phyloP scores from a whole-genome alignment of 2,888 invertebrate species.

The Epinotia bilunana region DNA sequence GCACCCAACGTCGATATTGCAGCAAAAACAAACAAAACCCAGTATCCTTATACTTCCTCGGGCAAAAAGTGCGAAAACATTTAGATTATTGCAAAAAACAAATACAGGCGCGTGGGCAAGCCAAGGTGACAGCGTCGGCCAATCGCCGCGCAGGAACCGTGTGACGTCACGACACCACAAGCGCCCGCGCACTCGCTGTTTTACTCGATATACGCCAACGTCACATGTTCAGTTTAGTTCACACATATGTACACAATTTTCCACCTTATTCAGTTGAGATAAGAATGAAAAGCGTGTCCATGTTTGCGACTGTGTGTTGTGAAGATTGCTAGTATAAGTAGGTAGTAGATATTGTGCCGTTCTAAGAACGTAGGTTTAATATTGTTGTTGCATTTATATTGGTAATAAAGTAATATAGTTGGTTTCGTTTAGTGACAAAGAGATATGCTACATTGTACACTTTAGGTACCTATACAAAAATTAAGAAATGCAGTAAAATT shows the following conservation, averaged over 20 bases:
- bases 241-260: neutral
- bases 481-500: no score
- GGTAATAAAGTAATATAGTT: neutral
- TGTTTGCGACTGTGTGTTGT: neutral
- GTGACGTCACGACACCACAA: conserved; percentile 35
- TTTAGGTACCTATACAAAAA: no score
- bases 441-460: no score
- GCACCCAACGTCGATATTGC: neutral
- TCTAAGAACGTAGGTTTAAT: neutral
- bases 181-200: conserved; percentile 41
- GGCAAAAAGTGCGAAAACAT: conserved; percentile 38
- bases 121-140: conserved; percentile 45
- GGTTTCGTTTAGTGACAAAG: no score
- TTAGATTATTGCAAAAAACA: conserved; percentile 36
- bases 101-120: conserved; percentile 47
- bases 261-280: neutral
- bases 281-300: neutral
- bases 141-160: conserved; percentile 31
- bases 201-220: conserved; percentile 1
- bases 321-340: neutral
- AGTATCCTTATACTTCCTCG: conserved; percentile 33
- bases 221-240: neutral
- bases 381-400: conserved; percentile 1
- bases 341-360: neutral
- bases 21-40: conserved; percentile 28